phyloP scores from a whole-genome alignment of 2,797 vertebrate species.

The Gymnocypris eckloni region DNA sequence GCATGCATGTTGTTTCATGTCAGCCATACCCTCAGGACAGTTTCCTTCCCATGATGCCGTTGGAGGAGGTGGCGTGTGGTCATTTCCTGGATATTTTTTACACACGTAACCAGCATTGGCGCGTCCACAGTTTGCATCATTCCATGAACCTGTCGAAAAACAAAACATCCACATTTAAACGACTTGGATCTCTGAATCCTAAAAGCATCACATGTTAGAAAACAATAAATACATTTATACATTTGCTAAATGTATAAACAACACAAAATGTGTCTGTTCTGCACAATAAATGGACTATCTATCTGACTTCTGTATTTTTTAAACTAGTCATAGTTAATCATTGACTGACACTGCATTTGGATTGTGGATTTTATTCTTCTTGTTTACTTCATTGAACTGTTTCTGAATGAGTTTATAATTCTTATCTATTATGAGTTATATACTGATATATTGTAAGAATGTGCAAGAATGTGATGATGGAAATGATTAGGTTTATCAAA shows the following conservation, averaged over 20 bases:
- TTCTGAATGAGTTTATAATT: neutral
- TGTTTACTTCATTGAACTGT: neutral
- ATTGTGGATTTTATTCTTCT: neutral
- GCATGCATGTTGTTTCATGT: neutral
- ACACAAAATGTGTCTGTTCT: neutral
- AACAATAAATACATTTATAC: neutral
- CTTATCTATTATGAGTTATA: neutral
- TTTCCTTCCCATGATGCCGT: slow-evolving; percentile 81
- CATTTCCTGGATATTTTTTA: slow-evolving; percentile 77
- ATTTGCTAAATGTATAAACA: neutral
- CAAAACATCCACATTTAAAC: neutral
- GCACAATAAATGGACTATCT: neutral
- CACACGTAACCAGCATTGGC: slow-evolving; percentile 78
- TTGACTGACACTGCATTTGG: neutral
- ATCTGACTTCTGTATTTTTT: neutral
- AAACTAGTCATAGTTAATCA: neutral
- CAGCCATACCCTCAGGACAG: slow-evolving; percentile 75
- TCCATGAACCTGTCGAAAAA: slow-evolving; percentile 75
- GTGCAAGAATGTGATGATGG: neutral
- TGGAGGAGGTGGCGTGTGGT: slow-evolving; percentile 75
- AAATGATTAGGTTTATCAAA: neutral
- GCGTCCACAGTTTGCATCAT: slow-evolving; percentile 82
- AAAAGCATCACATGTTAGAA: neutral
- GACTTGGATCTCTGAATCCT: neutral
- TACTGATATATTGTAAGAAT: neutral